Conservation (phyloP, 2,888 invertebrate genomes). For the Hipparchia sbordonii region DNA sequence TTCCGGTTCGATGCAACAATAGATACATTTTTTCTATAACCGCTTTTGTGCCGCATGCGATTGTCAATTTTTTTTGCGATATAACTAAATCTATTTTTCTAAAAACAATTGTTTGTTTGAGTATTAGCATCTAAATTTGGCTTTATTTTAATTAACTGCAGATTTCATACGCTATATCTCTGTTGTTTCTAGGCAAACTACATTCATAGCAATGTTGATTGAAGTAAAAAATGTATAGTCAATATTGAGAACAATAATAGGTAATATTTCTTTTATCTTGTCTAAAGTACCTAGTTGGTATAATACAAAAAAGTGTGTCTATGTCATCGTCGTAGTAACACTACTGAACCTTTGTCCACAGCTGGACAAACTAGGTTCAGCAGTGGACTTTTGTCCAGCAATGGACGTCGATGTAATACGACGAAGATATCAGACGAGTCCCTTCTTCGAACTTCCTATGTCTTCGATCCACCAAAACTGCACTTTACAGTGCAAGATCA, state of each 20-base stretch:
- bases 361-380: no score
- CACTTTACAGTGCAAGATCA: no score
- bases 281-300: no score
- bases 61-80: conserved; percentile 1
- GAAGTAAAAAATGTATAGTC: neutral
- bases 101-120: conserved; percentile 17
- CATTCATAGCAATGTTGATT: neutral
- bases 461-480: no score
- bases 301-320: no score
- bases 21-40: neutral
- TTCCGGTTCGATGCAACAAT: conserved; percentile 16
- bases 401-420: no score
- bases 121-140: conserved; percentile 9
- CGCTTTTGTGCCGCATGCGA: conserved; percentile 15
- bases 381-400: no score
- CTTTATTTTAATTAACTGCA: conserved; percentile 13
- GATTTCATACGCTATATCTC: neutral
- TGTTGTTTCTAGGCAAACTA: neutral
- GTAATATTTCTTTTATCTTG: no score
- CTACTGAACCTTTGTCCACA: no score
- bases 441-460: no score
- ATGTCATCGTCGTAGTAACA: no score
- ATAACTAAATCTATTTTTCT: conserved; percentile 2
- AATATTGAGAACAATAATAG: neutral
- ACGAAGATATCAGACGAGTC: no score